phyloP scores from a whole-genome alignment of 1,140 invertebrate genomes.

The Drosophila repleta region DNA sequence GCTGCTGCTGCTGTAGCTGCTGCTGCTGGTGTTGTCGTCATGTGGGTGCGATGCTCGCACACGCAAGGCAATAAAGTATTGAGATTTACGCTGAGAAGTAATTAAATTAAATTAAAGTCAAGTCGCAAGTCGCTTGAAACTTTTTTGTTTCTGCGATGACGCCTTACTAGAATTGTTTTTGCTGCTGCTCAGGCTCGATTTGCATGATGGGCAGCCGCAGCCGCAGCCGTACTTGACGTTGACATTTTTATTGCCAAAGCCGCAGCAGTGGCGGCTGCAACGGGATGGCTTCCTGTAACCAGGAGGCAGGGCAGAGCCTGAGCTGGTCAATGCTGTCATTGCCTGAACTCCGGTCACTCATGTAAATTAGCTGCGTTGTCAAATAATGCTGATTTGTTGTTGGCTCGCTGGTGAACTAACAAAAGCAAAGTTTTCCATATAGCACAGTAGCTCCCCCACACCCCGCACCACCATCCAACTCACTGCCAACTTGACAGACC shows the following conservation, averaged over 20 bases:
- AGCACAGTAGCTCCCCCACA: conserved; percentile 13
- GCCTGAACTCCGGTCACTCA: conserved; percentile 54
- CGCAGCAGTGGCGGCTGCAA: not conserved
- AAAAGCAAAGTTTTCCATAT: conserved; percentile 53
- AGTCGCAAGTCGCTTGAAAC: conserved; percentile 65
- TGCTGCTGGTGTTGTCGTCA: not conserved
- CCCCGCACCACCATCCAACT: too few relatives aligned
- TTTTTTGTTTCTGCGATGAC: conserved; percentile 35
- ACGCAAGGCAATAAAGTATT: conserved; percentile 56
- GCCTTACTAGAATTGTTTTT: conserved; percentile 48
- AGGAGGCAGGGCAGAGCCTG: not conserved
- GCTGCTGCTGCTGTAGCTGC: not conserved
- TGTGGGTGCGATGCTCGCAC: conserved; percentile 9
- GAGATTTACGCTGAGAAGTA: conserved; percentile 59
- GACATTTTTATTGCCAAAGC: conserved; percentile 36
- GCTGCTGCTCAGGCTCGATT: conserved; percentile 52
- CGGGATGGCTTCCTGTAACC: not conserved
- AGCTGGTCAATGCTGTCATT: conserved; percentile 15
- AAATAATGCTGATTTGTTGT: conserved; percentile 82
- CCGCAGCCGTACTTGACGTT: conserved; percentile 58
- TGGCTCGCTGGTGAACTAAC: conserved; percentile 70
- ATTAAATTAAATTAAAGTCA: conserved; percentile 73
- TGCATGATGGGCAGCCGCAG: conserved; percentile 50
- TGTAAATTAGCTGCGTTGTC: conserved; percentile 80
- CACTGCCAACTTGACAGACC: conserved; percentile 46